Evolutionary conservation across 2,888 invertebrate genomes (phyloP).

Genomic region (Lymantria monacha): DNA sequence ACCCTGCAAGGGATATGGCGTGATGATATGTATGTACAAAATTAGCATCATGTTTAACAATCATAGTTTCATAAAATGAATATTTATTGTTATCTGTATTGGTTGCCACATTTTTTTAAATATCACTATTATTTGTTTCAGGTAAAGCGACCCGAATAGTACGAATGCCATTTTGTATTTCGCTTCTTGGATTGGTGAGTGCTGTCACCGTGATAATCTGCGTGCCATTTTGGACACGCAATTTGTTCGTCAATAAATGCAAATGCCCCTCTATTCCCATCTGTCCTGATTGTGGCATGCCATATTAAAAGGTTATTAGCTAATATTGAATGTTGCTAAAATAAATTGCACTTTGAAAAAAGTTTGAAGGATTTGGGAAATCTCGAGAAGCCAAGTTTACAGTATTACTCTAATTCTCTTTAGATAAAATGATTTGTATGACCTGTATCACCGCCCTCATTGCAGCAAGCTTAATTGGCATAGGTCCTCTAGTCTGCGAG

Average conservation of each 20-base stretch:
- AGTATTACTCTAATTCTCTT: not conserved
- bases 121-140: not conserved
- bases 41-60: too few relatives aligned
- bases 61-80: too few relatives aligned
- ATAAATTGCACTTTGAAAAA: not conserved
- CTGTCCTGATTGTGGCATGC: constrained; percentile 45
- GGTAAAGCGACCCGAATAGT: not conserved
- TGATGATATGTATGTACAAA: too few relatives aligned
- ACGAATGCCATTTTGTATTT: constrained; percentile 49
- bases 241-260: constrained; percentile 34
- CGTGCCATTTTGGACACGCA: constrained; percentile 42
- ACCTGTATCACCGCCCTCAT: not conserved
- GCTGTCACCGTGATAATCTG: constrained; percentile 41
- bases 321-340: not conserved
- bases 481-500: not conserved
- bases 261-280: constrained; percentile 37
- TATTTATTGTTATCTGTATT: too few relatives aligned
- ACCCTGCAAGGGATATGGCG: too few relatives aligned
- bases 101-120: too few relatives aligned
- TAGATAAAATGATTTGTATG: not conserved
- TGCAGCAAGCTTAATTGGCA: not conserved
- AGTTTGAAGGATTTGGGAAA: not conserved
- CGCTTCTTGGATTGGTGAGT: constrained; percentile 43
- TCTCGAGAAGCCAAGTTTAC: not conserved
- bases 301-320: constrained; percentile 20